Evolutionary conservation across 2,888 invertebrate species (phyloP).

Genomic region (Melikaiella ostensackeni): DNA sequence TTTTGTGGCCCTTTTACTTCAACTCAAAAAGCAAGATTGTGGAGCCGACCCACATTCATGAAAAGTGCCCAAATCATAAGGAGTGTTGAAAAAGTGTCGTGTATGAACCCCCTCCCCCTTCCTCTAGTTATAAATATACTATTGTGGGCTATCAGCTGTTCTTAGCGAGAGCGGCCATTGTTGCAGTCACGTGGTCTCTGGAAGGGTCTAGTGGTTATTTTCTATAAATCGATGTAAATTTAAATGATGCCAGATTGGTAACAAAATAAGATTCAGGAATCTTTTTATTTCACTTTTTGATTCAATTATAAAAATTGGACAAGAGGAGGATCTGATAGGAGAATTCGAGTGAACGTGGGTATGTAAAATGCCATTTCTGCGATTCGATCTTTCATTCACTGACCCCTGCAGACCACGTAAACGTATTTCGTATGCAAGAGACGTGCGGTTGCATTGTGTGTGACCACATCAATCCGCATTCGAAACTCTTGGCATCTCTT

Average conservation of each 20-base stretch:
- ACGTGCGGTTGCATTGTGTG: constrained; percentile 75
- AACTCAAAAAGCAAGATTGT: no score
- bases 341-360: constrained; percentile 49
- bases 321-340: neutral
- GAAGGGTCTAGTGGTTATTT: no score
- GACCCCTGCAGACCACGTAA: constrained; percentile 55
- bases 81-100: no score
- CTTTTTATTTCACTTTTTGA: neutral
- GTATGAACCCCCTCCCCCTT: no score
- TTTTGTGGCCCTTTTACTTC: no score
- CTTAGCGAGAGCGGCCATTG: neutral
- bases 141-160: neutral
- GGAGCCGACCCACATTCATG: no score
- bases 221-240: neutral
- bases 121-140: no score
- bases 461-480: constrained; percentile 75
- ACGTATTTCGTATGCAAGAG: constrained; percentile 69
- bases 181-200: neutral
- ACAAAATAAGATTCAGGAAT: neutral
- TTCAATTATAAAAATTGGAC: neutral
- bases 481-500: constrained; percentile 58
- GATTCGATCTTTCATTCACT: constrained; percentile 50
- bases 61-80: no score
- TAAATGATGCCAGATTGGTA: neutral
- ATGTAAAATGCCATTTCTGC: constrained; percentile 43